Percentiles rank a stretch among this genome's conserved stretches.
phyloP scores from a whole-genome alignment of 2,113 vertebrate species.

The Ailuropoda melanoleuca region DNA sequence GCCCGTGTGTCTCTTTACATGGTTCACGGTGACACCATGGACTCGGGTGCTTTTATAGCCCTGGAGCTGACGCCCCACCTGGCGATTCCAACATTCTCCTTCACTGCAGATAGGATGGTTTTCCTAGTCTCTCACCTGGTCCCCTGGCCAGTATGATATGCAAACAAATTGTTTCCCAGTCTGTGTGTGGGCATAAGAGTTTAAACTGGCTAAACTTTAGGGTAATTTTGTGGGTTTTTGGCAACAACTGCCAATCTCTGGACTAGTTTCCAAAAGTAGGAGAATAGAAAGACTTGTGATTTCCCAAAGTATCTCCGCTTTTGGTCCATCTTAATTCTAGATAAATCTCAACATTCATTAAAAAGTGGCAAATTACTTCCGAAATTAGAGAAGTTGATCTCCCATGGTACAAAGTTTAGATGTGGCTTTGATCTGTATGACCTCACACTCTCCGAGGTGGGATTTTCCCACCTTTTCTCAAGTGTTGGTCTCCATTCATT shows the following conservation, averaged over 20 bases:
- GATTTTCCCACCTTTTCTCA: not conserved
- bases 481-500: not conserved
- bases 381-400: not conserved
- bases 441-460: not conserved
- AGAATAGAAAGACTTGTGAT: not conserved
- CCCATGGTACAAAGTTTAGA: not conserved
- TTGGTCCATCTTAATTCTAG: not conserved
- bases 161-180: not conserved
- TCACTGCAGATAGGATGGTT: fast-evolving
- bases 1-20: fast-evolving
- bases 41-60: too few species aligned
- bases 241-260: not conserved
- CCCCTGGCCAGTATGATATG: not conserved
- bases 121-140: not conserved
- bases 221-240: not conserved
- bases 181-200: not conserved
- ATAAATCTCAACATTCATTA: not conserved
- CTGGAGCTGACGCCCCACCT: too few species aligned
- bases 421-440: not conserved
- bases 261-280: not conserved
- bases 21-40: not conserved
- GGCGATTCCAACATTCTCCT: not conserved
- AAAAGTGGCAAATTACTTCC: not conserved
- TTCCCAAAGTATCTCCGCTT: not conserved
- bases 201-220: not conserved